These are phyloP conservation scores for Timema cristinae DNA, from an alignment of 2,888 invertebrate genomes.

Conservation along the genomic window DNA sequence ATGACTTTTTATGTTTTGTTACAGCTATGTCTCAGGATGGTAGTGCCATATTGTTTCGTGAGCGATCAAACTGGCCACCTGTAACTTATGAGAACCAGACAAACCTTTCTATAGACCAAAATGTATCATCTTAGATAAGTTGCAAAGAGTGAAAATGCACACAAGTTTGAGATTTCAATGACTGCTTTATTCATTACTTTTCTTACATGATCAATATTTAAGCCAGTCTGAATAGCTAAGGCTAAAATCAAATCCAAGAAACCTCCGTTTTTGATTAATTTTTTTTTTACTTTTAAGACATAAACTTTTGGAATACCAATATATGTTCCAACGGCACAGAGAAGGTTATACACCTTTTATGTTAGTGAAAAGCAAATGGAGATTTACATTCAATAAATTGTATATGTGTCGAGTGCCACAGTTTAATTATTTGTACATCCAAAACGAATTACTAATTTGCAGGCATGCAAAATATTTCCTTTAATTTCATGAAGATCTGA, in stretches of 20 bases:
- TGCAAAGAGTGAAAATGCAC: too few relatives aligned
- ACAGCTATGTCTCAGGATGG: too few relatives aligned
- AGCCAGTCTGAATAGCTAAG: conserved; percentile 21
- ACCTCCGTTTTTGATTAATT: conserved; percentile 21
- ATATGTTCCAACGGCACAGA: conserved; percentile 26
- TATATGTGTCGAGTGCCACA: conserved; percentile 6
- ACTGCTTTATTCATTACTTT: conserved; percentile 21
- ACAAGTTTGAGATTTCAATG: conserved; percentile 16
- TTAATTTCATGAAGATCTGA: background rate
- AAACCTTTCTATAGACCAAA: too few relatives aligned
- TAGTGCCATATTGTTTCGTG: too few relatives aligned
- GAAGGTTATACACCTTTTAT: conserved; percentile 26
- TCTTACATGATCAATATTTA: conserved; percentile 24
- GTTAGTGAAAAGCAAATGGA: conserved; percentile 29
- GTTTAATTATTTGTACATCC: conserved; percentile 5
- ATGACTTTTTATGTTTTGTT: too few relatives aligned
- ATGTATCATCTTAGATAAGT: too few relatives aligned
- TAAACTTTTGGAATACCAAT: conserved; percentile 25
- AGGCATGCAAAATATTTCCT: conserved; percentile 10
- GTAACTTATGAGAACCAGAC: too few relatives aligned
- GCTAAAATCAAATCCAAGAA: conserved; percentile 26
- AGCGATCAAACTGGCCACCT: too few relatives aligned
- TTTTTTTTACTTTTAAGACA: conserved; percentile 20
- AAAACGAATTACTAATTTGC: conserved; percentile 5
- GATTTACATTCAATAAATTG: conserved; percentile 19